Evolutionary conservation across 2,113 vertebrate species (phyloP).

Genomic region (Cebus imitator): DNA sequence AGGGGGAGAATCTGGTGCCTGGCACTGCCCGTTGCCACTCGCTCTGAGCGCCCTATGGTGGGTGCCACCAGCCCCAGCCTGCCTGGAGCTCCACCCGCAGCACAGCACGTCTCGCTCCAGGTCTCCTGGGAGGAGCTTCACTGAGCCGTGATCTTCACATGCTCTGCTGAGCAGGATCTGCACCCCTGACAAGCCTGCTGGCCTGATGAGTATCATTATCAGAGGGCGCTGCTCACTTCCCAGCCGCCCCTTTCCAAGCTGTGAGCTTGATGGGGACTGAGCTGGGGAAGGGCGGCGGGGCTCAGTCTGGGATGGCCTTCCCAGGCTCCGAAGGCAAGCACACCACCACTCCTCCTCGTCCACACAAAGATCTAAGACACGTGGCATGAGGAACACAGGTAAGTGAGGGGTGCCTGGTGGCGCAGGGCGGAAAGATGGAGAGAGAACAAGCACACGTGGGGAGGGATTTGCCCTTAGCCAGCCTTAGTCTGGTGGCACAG

Average conservation of each 20-base stretch:
- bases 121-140: not conserved
- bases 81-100: accelerated
- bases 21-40: accelerated
- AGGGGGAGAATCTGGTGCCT: too few relatives aligned
- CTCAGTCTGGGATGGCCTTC: accelerated
- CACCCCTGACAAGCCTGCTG: not conserved
- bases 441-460: accelerated
- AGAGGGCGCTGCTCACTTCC: not conserved
- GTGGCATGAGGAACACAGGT: accelerated
- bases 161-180: not conserved
- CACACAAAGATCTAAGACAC: accelerated
- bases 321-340: not conserved
- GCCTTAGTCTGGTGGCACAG: not conserved
- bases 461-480: not conserved
- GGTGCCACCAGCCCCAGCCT: accelerated
- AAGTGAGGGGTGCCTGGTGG: accelerated
- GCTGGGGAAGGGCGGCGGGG: not conserved
- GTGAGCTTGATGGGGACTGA: not conserved
- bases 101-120: accelerated
- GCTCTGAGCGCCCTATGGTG: accelerated
- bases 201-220: constrained; percentile 36
- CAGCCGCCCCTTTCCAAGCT: not conserved
- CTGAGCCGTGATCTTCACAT: not conserved
- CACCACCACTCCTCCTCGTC: not conserved
- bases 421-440: not conserved